phyloP scores from a whole-genome alignment of 2,888 invertebrate genomes.

The Drosophila eohydei region DNA sequence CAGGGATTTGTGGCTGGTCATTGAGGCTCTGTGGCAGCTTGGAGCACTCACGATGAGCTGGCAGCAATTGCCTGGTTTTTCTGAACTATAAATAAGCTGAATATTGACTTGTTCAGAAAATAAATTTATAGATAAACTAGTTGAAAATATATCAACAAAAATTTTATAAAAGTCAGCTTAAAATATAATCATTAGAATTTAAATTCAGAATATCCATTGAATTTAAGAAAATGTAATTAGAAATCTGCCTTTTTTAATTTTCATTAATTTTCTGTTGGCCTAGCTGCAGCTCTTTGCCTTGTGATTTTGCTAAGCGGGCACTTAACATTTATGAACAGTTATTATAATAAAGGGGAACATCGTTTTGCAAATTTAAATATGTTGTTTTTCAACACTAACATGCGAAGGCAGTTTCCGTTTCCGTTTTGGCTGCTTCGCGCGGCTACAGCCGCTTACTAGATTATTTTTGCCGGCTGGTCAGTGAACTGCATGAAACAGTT shows the following conservation, averaged over 20 bases:
- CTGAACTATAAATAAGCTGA: not conserved
- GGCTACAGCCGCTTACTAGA: not conserved
- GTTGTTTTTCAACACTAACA: constrained; percentile 16
- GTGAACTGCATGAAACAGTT: constrained; percentile 50
- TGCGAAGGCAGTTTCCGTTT: constrained; percentile 28
- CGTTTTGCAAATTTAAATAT: not conserved
- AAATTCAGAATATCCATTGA: not conserved
- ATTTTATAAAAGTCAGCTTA: too few species aligned
- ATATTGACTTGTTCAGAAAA: not conserved
- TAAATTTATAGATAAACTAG: too few species aligned
- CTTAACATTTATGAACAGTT: not conserved
- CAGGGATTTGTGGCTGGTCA: constrained; percentile 31
- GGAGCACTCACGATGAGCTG: constrained; percentile 10
- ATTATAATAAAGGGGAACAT: not conserved
- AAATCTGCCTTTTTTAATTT: not conserved
- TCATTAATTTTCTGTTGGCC: not conserved
- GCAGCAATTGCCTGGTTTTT: not conserved
- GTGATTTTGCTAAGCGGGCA: not conserved
- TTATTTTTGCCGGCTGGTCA: constrained; percentile 42
- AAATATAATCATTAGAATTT: not conserved
- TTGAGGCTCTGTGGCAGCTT: constrained; percentile 18
- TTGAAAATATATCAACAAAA: not conserved
- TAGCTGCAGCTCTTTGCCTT: not conserved
- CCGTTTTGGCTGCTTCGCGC: constrained; percentile 4
- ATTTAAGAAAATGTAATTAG: not conserved